phyloP scores from a whole-genome alignment of 2,113 vertebrate genomes.

The Pelecanus crispus region DNA sequence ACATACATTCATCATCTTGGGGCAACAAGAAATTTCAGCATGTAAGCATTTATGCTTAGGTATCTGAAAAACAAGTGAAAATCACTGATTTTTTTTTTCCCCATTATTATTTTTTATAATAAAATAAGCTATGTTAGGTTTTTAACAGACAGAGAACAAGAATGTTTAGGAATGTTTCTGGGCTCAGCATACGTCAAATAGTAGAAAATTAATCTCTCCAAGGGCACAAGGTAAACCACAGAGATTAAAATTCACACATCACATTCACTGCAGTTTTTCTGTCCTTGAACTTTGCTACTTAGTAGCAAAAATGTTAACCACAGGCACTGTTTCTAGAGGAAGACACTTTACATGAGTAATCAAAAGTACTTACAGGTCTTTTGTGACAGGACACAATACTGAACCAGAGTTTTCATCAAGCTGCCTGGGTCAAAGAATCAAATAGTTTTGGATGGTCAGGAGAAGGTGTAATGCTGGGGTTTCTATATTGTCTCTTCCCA shows the following conservation, averaged over 20 bases:
- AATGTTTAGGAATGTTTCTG: not conserved
- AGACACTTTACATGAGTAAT: not conserved
- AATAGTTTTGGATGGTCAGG: not conserved
- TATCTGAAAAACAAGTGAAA: not conserved
- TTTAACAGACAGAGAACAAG: not conserved
- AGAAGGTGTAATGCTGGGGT: not conserved
- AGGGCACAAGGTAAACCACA: not conserved
- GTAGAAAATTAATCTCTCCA: not conserved
- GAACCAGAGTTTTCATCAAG: not conserved
- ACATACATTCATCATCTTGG: not conserved
- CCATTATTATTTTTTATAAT: not conserved
- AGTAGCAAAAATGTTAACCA: not conserved
- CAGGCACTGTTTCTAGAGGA: not conserved
- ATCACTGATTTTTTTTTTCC: not conserved
- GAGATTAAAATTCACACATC: not conserved
- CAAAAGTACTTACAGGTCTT: not conserved
- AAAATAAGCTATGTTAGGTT: not conserved
- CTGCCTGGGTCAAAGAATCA: not conserved
- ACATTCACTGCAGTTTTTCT: not conserved
- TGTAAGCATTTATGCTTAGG: not conserved
- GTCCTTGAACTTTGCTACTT: not conserved
- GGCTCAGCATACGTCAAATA: not conserved
- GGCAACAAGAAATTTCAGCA: not conserved
- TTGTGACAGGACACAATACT: not conserved
- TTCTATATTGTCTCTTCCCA: not conserved